These are phyloP conservation scores for Tyrannus savana DNA, from an alignment of 2,113 vertebrate species.

Conservation along the genomic window DNA sequence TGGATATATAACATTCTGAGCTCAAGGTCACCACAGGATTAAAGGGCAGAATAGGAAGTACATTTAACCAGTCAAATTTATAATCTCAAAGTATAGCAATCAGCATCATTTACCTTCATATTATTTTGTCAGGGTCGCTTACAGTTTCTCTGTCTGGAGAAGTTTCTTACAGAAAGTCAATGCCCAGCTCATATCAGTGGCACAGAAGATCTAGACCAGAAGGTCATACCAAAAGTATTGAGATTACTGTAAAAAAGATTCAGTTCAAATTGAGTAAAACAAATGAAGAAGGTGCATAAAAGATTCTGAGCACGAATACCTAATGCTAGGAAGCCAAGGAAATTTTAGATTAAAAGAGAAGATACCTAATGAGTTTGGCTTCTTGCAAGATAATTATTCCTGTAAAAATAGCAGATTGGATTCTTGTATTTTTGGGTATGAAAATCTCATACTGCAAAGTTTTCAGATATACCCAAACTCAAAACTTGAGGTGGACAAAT, in stretches of 20 bases:
- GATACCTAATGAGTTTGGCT: neutral
- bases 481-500: neutral
- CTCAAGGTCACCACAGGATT: neutral
- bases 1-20: neutral
- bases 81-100: neutral
- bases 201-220: neutral
- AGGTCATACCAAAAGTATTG: neutral
- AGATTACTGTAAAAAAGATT: neutral
- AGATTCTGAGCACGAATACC: neutral
- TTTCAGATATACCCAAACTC: neutral
- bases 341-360: neutral
- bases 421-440: neutral
- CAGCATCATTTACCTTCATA: neutral
- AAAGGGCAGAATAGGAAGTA: neutral
- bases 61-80: neutral
- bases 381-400: neutral
- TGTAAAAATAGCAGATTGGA: neutral
- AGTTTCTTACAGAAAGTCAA: neutral
- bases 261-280: neutral
- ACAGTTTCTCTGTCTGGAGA: neutral
- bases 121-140: neutral
- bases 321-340: neutral
- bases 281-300: accelerated
- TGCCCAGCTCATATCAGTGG: neutral
- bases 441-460: neutral